These are phyloP conservation scores for Callyntrura sp. DNA, from an alignment of 2,888 invertebrate species.

Conservation along the genomic window DNA sequence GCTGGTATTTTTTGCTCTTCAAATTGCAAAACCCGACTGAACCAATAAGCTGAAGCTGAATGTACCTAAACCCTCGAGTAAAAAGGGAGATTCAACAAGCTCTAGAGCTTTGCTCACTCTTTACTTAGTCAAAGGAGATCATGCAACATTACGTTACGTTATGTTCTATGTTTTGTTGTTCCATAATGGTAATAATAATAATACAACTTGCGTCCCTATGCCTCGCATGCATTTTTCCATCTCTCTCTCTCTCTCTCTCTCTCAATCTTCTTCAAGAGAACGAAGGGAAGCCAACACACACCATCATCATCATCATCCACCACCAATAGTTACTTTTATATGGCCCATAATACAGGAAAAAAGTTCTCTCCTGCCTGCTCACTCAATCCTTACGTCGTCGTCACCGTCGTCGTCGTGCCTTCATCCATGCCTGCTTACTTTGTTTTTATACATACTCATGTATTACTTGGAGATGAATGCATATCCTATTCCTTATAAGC, in stretches of 20 bases:
- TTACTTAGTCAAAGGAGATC: constrained; percentile 66
- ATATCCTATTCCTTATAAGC: constrained; percentile 70
- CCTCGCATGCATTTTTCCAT: constrained; percentile 58
- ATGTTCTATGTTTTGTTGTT: constrained; percentile 54
- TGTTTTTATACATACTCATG: constrained; percentile 42
- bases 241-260: constrained; percentile 21
- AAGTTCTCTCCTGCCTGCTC: constrained; percentile 37
- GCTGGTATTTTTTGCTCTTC: constrained; percentile 81
- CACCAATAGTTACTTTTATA: constrained; percentile 47
- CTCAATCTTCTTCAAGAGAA: constrained; percentile 53
- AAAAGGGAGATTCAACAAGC: constrained; percentile 76
- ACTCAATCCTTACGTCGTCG: constrained; percentile 39
- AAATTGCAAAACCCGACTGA: constrained; percentile 84
- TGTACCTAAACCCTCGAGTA: constrained; percentile 79
- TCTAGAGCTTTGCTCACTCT: constrained; percentile 45
- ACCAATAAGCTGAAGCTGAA: constrained; percentile 73
- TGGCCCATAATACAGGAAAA: constrained; percentile 18
- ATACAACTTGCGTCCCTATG: constrained; percentile 63
- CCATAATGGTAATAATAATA: constrained; percentile 51
- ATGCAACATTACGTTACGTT: constrained; percentile 77
- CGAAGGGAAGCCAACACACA: constrained; percentile 57
- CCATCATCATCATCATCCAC: constrained; percentile 36
- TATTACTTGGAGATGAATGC: constrained; percentile 47
- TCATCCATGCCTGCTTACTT: constrained; percentile 50
- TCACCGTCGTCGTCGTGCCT: constrained; percentile 60